Evolutionary conservation across 2,797 vertebrate species (phyloP).

Genomic region (Ispidina lecontei): DNA sequence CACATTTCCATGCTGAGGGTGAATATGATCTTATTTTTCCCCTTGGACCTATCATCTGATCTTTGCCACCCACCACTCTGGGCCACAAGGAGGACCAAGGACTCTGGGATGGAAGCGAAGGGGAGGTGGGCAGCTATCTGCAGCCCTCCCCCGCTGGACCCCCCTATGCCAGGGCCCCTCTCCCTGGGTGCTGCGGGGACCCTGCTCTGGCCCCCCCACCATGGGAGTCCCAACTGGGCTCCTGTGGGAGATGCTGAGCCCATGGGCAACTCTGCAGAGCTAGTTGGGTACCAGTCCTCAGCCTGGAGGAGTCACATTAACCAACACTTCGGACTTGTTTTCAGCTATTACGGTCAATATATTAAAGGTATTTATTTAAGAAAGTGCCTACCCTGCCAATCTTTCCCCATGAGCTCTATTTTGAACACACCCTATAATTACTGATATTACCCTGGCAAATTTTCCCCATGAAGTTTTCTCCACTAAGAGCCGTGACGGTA

Average conservation of each 20-base stretch:
- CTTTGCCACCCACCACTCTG: fast-evolving
- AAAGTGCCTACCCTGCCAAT: conserved; percentile 67
- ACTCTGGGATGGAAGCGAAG: not conserved
- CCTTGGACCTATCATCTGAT: not conserved
- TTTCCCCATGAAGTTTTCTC: conserved; percentile 52
- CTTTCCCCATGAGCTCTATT: conserved; percentile 60
- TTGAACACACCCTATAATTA: conserved; percentile 65
- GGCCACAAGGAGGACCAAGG: not conserved
- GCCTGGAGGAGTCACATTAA: not conserved
- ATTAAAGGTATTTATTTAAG: conserved; percentile 64
- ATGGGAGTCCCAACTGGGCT: fast-evolving
- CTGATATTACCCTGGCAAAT: conserved; percentile 61
- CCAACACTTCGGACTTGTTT: conserved; percentile 25
- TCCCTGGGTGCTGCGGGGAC: fast-evolving
- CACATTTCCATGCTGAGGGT: fast-evolving
- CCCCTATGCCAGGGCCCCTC: not conserved
- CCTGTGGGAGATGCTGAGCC: not conserved
- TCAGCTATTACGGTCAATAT: conserved; percentile 42
- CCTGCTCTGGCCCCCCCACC: not conserved
- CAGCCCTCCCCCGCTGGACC: not conserved
- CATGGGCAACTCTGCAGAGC: fast-evolving
- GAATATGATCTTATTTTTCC: not conserved
- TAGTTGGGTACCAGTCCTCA: not conserved
- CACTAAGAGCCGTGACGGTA: conserved; percentile 51
- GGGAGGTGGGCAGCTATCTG: not conserved